Evolutionary conservation across 2,113 vertebrate species (phyloP), one percentile per base, ranked within the genome.

Genomic region (Larimichthys crocea): DNA sequence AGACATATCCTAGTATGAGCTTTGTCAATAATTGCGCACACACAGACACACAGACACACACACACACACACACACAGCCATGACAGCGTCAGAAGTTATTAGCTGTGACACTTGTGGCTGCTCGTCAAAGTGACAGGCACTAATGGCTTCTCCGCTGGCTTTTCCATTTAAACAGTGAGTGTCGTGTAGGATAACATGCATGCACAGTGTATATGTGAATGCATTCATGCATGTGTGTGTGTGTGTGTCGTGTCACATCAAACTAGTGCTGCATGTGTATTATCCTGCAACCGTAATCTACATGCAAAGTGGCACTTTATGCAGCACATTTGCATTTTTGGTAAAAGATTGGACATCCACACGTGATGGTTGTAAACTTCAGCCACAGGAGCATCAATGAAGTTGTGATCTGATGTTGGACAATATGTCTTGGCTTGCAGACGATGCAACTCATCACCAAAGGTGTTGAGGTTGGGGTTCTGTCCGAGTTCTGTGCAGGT

Each of bases 61-160:
- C 42, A 77, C 15, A 59, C 26, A 70, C 63, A 72, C 65, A 40
- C 31, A 59, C 29, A 73, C 42, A 75, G 10, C 6, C 56, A 44
- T 7, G 7, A 11, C 44, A 53, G 72, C 4, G 9, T 55, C 80
- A 79, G 40, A 57, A 65, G 24, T 78, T 55, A 78, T 87, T 78
- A 87, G 74, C 35, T 42, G 55, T 80, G 73, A 75, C 60, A 76
- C 55, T 78, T 67, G 68, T 35, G 64, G 76, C 69, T 72, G 61
- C 65, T 40, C 16, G 20, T 85, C 61, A 64, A 31, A 56, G 50
- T 60, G 70, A 73, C 76, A 59, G 3, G 22, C 2, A 24, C 74
- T 3, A 3, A 53, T 20, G 26, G 79, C 73, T 64, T 55, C 79
- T 71, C 56, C 19, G 9, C 26, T 40, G 20, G 74, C 74, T 16